These are phyloP conservation scores for Crocuta crocuta DNA, from an alignment of 2,113 vertebrate species.

Conservation along the genomic window DNA sequence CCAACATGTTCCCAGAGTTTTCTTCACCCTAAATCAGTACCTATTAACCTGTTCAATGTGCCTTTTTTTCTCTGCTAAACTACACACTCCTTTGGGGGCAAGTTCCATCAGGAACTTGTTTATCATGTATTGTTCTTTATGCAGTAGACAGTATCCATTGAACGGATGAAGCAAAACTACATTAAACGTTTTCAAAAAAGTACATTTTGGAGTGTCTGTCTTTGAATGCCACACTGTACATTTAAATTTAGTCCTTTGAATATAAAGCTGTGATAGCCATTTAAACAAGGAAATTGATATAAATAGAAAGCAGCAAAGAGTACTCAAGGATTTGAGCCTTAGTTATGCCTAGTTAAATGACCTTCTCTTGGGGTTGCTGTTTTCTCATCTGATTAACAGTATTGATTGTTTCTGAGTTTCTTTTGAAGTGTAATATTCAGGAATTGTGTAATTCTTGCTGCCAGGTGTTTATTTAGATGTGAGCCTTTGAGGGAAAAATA, in stretches of 20 bases:
- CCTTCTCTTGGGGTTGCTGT: not conserved
- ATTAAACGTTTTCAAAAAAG: constrained; percentile 1
- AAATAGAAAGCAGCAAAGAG: constrained; percentile 1
- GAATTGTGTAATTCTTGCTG: constrained; percentile 8
- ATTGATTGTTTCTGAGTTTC: constrained; percentile 31
- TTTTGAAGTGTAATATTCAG: not conserved
- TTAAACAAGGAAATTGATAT: not conserved
- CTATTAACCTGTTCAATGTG: not conserved
- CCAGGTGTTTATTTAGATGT: not conserved
- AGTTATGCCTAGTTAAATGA: constrained; percentile 13
- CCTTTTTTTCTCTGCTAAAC: not conserved
- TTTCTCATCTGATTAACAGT: constrained; percentile 45
- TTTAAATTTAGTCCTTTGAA: constrained; percentile 41
- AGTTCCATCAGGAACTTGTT: not conserved
- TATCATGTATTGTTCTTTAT: not conserved
- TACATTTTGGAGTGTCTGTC: constrained; percentile 28
- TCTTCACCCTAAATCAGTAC: constrained; percentile 32
- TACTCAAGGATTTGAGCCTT: not conserved
- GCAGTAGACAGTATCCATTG: not conserved
- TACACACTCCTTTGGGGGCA: not conserved
- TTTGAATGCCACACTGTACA: not conserved
- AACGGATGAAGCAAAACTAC: constrained; percentile 37
- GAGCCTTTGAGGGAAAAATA: constrained; percentile 7
- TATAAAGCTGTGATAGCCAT: not conserved
- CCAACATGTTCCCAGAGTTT: constrained; percentile 16